Conservation (phyloP, 2,888 invertebrate species). For the Celastrina argiolus region DNA sequence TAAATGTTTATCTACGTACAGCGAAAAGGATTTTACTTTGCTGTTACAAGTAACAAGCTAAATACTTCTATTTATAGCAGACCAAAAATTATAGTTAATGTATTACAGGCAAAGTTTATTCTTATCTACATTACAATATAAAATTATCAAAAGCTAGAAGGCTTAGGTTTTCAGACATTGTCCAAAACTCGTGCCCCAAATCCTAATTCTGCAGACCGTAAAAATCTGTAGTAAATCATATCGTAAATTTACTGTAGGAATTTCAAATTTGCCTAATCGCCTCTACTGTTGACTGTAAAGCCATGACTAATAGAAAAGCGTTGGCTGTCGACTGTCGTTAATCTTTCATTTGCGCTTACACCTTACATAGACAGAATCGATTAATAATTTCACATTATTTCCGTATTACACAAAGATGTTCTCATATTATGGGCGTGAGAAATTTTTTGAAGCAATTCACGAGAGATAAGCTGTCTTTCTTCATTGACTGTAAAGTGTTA, state of each 20-base stretch:
- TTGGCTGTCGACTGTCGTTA: neutral
- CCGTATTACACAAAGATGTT: constrained; percentile 29
- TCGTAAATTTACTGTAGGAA: too few relatives aligned
- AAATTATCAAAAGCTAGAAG: too few relatives aligned
- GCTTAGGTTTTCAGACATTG: too few relatives aligned
- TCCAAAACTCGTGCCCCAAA: too few relatives aligned
- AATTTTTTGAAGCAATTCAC: constrained; percentile 17
- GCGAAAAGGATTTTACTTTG: neutral
- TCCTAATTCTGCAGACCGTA: too few relatives aligned
- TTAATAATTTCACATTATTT: constrained; percentile 35
- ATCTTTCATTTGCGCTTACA: constrained; percentile 30
- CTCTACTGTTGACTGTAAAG: constrained; percentile 4
- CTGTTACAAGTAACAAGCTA: too few relatives aligned
- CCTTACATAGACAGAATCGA: constrained; percentile 27
- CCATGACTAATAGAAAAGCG: constrained; percentile 27
- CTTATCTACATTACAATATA: too few relatives aligned
- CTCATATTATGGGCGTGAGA: constrained; percentile 29
- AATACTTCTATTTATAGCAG: neutral
- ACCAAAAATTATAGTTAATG: too few relatives aligned
- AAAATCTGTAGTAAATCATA: too few relatives aligned
- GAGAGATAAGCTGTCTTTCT: constrained; percentile 23
- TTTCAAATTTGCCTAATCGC: too few relatives aligned
- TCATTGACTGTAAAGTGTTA: constrained; percentile 29
- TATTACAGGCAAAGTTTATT: too few relatives aligned
- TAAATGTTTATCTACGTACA: neutral